Evolutionary conservation across 2,797 vertebrate species (phyloP).

Genomic region (Eleutherodactylus coqui): DNA sequence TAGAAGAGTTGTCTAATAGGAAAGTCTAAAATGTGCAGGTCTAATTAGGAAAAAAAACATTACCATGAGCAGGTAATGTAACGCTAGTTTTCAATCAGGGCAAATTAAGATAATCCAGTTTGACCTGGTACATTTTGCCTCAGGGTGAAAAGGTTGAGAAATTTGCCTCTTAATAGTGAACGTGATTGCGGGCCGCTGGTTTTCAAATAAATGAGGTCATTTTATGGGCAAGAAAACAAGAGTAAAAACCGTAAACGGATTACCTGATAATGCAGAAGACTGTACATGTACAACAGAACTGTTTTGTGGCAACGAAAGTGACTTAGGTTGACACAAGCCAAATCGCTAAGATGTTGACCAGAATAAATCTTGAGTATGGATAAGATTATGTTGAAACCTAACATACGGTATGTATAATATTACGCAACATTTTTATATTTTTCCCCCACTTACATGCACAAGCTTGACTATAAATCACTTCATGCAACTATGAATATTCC

Average conservation of each 20-base stretch:
- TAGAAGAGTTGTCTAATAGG: neutral
- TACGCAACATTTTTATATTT: too few relatives aligned
- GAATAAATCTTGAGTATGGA: too few relatives aligned
- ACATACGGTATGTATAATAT: too few relatives aligned
- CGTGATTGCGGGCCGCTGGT: neutral
- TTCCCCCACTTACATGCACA: too few relatives aligned
- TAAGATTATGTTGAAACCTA: too few relatives aligned
- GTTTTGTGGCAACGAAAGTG: conserved; percentile 17
- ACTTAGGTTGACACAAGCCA: too few relatives aligned
- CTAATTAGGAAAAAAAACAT: too few relatives aligned
- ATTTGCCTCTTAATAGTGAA: conserved; percentile 25
- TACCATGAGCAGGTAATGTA: conserved; percentile 1
- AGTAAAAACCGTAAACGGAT: neutral
- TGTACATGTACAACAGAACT: neutral
- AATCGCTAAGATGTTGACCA: too few relatives aligned
- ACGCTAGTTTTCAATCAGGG: conserved; percentile 18
- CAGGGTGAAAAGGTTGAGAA: conserved; percentile 12
- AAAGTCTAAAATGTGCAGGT: neutral
- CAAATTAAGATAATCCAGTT: conserved; percentile 42
- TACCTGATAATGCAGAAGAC: neutral
- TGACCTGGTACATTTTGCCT: conserved; percentile 33
- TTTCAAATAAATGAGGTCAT: conserved; percentile 16
- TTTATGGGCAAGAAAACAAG: conserved; percentile 19
- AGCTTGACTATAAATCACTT: too few relatives aligned
- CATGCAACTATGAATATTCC: too few relatives aligned